Conservation (phyloP, 2,113 vertebrate genomes). For the Ictidomys tridecemlineatus region DNA sequence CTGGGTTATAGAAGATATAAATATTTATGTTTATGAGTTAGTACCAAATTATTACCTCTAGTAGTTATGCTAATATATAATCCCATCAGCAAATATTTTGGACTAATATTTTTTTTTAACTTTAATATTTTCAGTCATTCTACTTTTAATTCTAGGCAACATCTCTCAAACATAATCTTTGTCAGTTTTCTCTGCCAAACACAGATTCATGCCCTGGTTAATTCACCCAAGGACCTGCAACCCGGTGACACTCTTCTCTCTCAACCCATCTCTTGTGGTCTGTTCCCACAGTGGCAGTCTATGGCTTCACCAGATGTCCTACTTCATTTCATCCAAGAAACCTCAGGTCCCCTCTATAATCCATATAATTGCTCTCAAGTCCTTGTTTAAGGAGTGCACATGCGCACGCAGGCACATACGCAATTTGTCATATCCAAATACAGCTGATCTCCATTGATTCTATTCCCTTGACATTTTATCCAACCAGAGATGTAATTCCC, state of each 20-base stretch:
- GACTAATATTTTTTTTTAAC: background rate
- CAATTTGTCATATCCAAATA: background rate
- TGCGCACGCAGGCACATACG: fast-evolving
- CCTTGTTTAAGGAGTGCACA: background rate
- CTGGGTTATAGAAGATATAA: background rate
- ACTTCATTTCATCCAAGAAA: background rate
- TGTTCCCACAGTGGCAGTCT: background rate
- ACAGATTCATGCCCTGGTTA: background rate
- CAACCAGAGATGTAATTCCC: background rate
- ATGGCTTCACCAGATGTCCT: background rate
- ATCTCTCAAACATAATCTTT: background rate
- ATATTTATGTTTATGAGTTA: background rate
- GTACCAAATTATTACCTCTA: background rate
- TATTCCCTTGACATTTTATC: background rate
- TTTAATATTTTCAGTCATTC: background rate
- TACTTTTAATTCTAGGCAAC: background rate
- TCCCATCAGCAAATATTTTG: background rate
- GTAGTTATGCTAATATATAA: background rate
- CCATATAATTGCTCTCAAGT: background rate
- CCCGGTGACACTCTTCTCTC: background rate
- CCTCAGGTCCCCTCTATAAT: background rate
- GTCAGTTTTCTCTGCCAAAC: background rate
- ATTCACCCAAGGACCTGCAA: background rate
- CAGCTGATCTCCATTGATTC: background rate
- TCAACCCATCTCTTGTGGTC: fast-evolving